phyloP scores from a whole-genome alignment of 2,113 vertebrate species.

The Macheiramphus alcinus region DNA sequence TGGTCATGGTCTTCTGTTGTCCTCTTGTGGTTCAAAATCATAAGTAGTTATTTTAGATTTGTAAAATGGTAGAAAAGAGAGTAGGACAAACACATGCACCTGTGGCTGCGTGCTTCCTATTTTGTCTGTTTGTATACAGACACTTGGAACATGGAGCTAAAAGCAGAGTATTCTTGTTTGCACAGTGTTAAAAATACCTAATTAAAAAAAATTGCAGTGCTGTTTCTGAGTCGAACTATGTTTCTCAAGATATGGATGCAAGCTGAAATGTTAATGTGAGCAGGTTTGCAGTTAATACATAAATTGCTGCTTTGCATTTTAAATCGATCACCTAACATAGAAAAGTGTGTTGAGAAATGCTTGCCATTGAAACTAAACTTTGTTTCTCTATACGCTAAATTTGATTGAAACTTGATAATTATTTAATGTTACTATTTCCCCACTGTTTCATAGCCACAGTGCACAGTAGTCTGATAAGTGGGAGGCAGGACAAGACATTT shows the following conservation, averaged over 20 bases:
- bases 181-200: neutral
- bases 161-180: neutral
- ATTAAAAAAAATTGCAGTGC: neutral
- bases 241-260: neutral
- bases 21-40: neutral
- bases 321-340: neutral
- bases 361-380: neutral
- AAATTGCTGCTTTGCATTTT: neutral
- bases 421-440: neutral
- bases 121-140: neutral
- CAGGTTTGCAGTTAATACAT: neutral
- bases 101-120: accelerated
- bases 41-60: neutral
- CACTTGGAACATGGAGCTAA: neutral
- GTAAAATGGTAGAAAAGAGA: neutral
- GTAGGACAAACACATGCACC: accelerated
- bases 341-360: neutral
- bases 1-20: neutral
- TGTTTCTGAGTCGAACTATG: neutral
- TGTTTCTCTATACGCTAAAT: neutral
- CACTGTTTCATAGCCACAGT: neutral
- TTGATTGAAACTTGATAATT: neutral
- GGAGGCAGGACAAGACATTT: neutral
- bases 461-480: neutral
- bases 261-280: neutral